Conservation (phyloP, 1,140 invertebrate genomes). For the Frieseomelitta varia region DNA sequence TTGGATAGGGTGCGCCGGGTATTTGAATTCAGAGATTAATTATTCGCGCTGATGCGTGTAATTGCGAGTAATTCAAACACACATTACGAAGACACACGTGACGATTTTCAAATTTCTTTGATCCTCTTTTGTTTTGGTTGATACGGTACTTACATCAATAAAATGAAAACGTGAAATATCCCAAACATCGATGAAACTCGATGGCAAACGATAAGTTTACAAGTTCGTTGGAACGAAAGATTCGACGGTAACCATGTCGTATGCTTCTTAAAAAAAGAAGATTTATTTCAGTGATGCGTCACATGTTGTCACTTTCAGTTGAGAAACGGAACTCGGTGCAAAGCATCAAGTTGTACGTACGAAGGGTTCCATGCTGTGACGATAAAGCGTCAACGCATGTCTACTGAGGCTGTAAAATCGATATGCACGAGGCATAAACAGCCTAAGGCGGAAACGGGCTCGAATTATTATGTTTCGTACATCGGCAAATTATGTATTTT, state of each 20-base stretch:
- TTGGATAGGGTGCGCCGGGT: neutral
- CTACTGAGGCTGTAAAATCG: neutral
- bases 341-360: neutral
- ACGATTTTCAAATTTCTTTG: too few relatives aligned
- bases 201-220: neutral
- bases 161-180: neutral
- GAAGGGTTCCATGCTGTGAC: neutral
- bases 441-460: neutral
- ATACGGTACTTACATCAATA: neutral
- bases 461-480: neutral
- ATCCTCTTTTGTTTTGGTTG: too few relatives aligned
- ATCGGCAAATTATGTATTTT: neutral
- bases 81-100: too few relatives aligned
- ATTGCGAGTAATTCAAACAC: too few relatives aligned
- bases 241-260: neutral
- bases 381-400: conserved; percentile 3
- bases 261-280: neutral
- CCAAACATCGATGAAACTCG: neutral
- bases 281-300: neutral
- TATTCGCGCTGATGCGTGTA: too few relatives aligned
- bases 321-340: neutral
- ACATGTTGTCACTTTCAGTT: neutral
- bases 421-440: neutral
- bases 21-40: neutral
- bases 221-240: neutral